Conservation (phyloP, 2,888 invertebrate species). For the Alentia gelatinosa region DNA sequence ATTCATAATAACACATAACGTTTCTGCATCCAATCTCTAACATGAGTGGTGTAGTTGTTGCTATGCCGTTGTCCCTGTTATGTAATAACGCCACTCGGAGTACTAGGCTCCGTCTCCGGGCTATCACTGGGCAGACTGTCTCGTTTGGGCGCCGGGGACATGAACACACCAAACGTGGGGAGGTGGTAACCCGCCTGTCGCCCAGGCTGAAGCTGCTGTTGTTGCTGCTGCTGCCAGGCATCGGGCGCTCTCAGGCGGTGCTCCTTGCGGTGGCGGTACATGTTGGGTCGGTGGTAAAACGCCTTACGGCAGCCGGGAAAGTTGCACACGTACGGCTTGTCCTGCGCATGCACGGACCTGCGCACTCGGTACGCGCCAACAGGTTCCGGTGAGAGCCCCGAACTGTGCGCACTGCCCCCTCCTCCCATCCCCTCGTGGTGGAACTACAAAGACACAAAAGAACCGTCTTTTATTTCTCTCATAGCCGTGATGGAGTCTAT, state of each 20-base stretch:
- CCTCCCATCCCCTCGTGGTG: not conserved
- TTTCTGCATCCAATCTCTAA: too few species aligned
- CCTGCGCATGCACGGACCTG: conserved; percentile 30
- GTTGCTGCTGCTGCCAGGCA: not conserved
- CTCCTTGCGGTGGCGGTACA: conserved; percentile 50
- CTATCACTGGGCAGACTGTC: not conserved
- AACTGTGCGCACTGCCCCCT: not conserved
- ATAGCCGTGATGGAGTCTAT: not conserved
- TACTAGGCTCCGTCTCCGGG: too few species aligned
- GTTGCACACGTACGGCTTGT: conserved; percentile 52
- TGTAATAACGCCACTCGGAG: too few species aligned
- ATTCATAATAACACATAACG: too few species aligned
- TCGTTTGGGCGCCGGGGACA: not conserved
- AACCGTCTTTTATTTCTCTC: not conserved
- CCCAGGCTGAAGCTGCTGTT: not conserved
- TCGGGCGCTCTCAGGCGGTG: not conserved
- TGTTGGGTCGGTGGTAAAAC: conserved; percentile 50
- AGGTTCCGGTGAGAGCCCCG: not conserved
- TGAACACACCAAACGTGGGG: conserved; percentile 12
- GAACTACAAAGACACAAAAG: conserved; percentile 48
- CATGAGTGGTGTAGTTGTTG: too few species aligned
- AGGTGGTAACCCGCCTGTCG: not conserved
- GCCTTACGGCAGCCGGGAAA: conserved; percentile 50
- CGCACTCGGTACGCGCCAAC: not conserved
- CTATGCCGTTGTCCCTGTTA: too few species aligned